Percentiles rank a stretch among this genome's conserved stretches.
These are phyloP conservation scores for Donacobius atricapilla DNA, from an alignment of 2,113 vertebrate genomes.

Conservation along the genomic window DNA sequence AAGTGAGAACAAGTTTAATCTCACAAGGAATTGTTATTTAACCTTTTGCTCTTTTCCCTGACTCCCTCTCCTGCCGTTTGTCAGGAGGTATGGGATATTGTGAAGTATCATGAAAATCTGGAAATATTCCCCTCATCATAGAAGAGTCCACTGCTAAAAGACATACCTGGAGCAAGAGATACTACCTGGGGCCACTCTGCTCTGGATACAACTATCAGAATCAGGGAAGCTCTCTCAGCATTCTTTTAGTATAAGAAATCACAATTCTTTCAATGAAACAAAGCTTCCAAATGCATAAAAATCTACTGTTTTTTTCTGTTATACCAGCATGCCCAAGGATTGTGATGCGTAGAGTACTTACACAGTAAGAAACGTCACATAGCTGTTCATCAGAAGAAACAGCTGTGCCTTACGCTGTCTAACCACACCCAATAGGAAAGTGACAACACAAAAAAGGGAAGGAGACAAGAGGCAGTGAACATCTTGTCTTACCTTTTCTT, in stretches of 20 bases:
- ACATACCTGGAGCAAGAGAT: rapidly evolving
- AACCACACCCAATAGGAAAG: background rate
- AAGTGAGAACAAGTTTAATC: background rate
- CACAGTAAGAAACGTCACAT: background rate
- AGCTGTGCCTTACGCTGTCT: background rate
- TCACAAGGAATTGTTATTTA: background rate
- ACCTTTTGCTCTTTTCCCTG: background rate
- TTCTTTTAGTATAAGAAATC: background rate
- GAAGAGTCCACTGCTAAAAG: background rate
- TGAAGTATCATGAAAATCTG: background rate
- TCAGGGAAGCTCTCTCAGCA: background rate
- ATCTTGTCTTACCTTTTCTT: background rate
- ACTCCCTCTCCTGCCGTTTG: background rate
- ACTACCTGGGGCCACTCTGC: background rate
- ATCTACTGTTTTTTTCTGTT: background rate
- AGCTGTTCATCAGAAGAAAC: background rate
- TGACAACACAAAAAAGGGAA: background rate
- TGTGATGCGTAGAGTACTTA: background rate
- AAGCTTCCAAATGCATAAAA: background rate
- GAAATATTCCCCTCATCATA: background rate
- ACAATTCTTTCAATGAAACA: background rate
- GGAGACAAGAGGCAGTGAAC: background rate
- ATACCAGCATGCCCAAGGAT: background rate
- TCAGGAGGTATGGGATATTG: background rate
- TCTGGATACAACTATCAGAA: background rate